Evolutionary conservation across 2,113 vertebrate genomes (phyloP).

Genomic region (Salvelinus alpinus): DNA sequence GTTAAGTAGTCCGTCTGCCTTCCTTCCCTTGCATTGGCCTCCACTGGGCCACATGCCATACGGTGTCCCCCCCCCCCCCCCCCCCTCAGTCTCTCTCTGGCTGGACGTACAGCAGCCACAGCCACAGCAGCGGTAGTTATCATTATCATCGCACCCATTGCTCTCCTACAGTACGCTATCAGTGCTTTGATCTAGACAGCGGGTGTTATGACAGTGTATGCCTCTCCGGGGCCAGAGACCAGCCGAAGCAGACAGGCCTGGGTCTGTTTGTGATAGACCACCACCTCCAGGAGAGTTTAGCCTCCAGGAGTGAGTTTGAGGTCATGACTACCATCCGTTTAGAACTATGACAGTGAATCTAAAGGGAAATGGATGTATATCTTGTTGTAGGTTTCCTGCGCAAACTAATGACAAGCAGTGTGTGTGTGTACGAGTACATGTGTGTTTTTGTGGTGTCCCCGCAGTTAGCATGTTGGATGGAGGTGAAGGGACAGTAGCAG

Average conservation of each 20-base stretch:
- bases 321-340: background rate
- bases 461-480: too few species aligned
- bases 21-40: slow-evolving; percentile 56
- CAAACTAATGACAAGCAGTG: too few species aligned
- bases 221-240: slow-evolving; percentile 36
- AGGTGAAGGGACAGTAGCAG: background rate
- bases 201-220: slow-evolving; percentile 60
- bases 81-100: slow-evolving; percentile 24
- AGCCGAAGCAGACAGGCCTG: slow-evolving; percentile 30
- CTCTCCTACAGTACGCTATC: slow-evolving; percentile 44
- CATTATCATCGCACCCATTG: background rate
- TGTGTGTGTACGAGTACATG: too few species aligned
- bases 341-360: too few species aligned
- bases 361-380: background rate
- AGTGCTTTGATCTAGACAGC: slow-evolving; percentile 51
- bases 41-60: slow-evolving; percentile 57
- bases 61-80: slow-evolving; percentile 40
- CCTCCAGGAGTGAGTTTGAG: slow-evolving; percentile 14
- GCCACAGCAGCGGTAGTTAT: slow-evolving; percentile 1
- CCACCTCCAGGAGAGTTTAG: slow-evolving; percentile 16
- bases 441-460: too few species aligned
- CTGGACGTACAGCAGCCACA: slow-evolving; percentile 27
- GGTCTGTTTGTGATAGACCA: slow-evolving; percentile 57
- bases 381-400: background rate
- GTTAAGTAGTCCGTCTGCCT: slow-evolving; percentile 13